Evolutionary conservation across 2,888 invertebrate species (phyloP).

Genomic region (Apocheima hispidaria): DNA sequence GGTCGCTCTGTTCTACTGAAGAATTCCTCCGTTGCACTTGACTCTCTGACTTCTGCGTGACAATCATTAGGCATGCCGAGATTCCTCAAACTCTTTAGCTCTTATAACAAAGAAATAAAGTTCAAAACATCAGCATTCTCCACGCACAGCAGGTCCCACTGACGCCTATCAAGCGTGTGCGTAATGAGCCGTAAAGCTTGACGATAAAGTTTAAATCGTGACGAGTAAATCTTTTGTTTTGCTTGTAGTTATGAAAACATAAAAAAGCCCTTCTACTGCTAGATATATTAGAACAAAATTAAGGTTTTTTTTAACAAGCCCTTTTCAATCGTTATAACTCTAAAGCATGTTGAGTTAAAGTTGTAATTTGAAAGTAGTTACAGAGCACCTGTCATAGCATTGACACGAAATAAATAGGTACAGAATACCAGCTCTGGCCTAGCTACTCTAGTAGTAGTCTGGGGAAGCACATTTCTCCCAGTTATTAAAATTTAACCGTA

Average conservation of each 20-base stretch:
- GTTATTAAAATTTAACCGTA: too few species aligned
- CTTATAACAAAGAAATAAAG: conserved; percentile 15
- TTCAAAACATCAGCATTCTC: conserved; percentile 21
- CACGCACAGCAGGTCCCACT: conserved; percentile 27
- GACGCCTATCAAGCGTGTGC: conserved; percentile 10
- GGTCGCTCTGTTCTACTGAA: background rate
- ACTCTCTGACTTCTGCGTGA: conserved; percentile 29
- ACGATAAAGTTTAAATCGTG: conserved; percentile 20
- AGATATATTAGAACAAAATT: conserved; percentile 19
- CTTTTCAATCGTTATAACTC: background rate
- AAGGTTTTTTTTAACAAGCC: background rate
- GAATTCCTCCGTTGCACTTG: conserved; percentile 23
- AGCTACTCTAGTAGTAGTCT: too few species aligned
- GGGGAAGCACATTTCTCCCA: too few species aligned
- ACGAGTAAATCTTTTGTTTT: conserved; percentile 4
- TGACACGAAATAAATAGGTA: too few species aligned
- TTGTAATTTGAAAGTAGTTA: conserved; percentile 4
- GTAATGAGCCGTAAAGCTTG: conserved; percentile 7
- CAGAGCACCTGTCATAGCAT: conserved; percentile 25
- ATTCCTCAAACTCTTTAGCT: conserved; percentile 7
- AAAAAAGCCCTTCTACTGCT: conserved; percentile 7
- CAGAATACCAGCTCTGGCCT: too few species aligned
- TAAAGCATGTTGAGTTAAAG: background rate
- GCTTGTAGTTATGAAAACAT: conserved; percentile 22
- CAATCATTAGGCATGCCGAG: conserved; percentile 16